Base-by-base conservation (phyloP, 2,888 invertebrate species). In the Thysanoteuthis rhombus region DNA sequence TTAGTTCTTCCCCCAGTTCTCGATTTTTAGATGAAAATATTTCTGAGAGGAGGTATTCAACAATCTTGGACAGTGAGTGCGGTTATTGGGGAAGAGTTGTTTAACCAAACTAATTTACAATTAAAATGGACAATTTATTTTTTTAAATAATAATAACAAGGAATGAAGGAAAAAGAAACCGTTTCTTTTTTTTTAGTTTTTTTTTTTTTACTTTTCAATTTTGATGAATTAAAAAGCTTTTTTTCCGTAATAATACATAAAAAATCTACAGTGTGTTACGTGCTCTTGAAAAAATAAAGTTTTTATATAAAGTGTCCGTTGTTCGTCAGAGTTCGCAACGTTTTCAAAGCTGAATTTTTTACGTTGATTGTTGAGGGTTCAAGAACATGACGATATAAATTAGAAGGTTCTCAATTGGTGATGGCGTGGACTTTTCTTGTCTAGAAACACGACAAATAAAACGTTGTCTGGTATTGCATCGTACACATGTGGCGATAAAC, bases 401-500 rank as follows among this genome's bases (percentile, higher is more conserved):
- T 32, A 32, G 58, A 58, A 28, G 58, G 19, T n/a, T 75, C 36
- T 4, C 16, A 16, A n/a, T 75, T 36, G 12, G 36, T n/a, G 36
- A 75, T 75, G 36, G 75, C 75, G 75, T 75, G 16, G n/a, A 36
- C 28, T 52, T 52, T 25, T 75, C 10, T 75, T 75, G 75, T 75
- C 12, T n/a, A 75, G 75, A 75, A 75, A n/a, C 12, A 75, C 75
- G 75, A 75, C 75, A 75, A 75, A 75, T 75, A 75, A 75, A 75
- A 75, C 75, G 36, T 75, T 75, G 75, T 75, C 75, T 75, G 75
- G 36, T 36, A 36, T 42, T 92, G 40, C n/a, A 92, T 42, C 45
- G 40, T 92, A 92, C 91, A 91, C 91, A 91, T 91, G 91, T 36
- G 45, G 92, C n/a, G 32, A n/a, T 42, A 92, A 42, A 45, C 42